These are phyloP conservation scores for Leptopterna dolabrata DNA, from an alignment of 2,888 invertebrate genomes.

Conservation along the genomic window DNA sequence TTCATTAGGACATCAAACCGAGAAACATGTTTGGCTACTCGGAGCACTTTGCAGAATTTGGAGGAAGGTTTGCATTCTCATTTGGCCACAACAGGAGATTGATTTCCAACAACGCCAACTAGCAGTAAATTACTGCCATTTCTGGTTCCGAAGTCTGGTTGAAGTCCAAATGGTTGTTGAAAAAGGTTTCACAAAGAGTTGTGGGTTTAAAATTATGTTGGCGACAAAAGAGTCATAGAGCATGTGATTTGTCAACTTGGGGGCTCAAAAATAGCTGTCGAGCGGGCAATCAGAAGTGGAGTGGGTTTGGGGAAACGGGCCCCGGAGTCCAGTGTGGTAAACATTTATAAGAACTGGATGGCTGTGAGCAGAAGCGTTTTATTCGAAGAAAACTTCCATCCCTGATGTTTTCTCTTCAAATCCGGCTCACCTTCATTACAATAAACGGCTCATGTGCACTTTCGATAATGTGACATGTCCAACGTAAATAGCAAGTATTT, in stretches of 20 bases:
- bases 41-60: no score
- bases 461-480: no score
- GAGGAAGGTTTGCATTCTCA: no score
- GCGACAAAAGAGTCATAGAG: slow-evolving; percentile 44
- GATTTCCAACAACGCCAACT: not conserved
- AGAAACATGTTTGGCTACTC: no score
- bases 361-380: not conserved
- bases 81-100: not conserved
- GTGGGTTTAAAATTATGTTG: slow-evolving; percentile 34
- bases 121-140: not conserved
- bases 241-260: slow-evolving; percentile 43
- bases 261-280: not conserved
- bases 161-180: not conserved
- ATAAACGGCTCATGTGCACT: not conserved
- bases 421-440: not conserved
- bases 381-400: not conserved
- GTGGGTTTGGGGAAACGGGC: not conserved
- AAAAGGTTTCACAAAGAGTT: slow-evolving; percentile 32
- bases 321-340: slow-evolving; percentile 2
- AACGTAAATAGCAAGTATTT: no score
- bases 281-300: slow-evolving; percentile 31
- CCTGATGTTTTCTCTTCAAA: not conserved
- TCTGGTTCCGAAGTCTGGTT: not conserved
- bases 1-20: no score
- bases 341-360: slow-evolving; percentile 1